A percentile compares a stretch with the other conserved stretches of the same genome.
Conservation (phyloP, 2,113 vertebrate species). For the Helogale parvula region DNA sequence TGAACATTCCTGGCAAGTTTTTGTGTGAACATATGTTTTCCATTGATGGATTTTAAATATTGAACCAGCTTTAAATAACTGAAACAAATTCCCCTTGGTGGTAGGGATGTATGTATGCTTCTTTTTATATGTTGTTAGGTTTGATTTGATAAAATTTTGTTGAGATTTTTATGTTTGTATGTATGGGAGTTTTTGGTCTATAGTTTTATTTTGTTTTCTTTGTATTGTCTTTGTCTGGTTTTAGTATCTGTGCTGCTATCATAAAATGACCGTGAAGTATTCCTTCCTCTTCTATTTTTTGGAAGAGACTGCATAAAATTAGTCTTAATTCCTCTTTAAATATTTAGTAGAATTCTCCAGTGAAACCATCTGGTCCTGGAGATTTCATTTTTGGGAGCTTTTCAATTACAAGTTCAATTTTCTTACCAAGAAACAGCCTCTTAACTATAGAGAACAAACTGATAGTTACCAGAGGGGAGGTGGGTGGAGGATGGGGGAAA, state of each 20-base stretch:
- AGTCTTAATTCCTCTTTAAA: constrained; percentile 26
- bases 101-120: background rate
- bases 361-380: background rate
- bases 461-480: background rate
- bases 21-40: background rate
- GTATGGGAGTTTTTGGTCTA: background rate
- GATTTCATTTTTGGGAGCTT: background rate
- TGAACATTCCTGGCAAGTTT: background rate
- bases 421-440: background rate
- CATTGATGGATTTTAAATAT: background rate
- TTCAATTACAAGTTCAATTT: background rate
- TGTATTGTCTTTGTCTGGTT: constrained; percentile 15
- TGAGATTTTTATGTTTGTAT: background rate
- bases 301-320: background rate
- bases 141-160: background rate
- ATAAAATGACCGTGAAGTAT: background rate
- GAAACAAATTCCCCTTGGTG: constrained; percentile 7
- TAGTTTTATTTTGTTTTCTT: constrained; percentile 7
- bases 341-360: constrained; percentile 15
- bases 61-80: background rate
- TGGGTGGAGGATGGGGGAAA: background rate
- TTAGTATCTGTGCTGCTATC: background rate
- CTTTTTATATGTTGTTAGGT: background rate
- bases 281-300: constrained; percentile 14
- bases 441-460: background rate